These are phyloP conservation scores for Gambusia yucatana DNA, from an alignment of 2,797 vertebrate species.

Conservation along the genomic window DNA sequence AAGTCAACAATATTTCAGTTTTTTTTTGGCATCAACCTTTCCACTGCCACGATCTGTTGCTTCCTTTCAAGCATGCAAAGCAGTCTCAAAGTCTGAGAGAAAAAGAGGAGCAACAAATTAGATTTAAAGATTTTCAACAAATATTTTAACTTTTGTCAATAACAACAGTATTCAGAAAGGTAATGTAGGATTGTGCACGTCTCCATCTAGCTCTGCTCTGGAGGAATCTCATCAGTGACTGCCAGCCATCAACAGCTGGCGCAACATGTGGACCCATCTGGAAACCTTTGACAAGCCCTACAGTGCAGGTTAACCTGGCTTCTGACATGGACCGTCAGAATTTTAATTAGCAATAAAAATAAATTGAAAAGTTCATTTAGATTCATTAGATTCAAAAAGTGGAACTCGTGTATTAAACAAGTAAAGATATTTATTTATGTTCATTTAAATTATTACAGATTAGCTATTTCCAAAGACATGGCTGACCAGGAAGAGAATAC, in stretches of 20 bases:
- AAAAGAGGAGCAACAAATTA: background rate
- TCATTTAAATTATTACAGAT: background rate
- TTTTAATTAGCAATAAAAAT: background rate
- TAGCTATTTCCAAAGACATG: background rate
- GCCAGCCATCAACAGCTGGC: background rate
- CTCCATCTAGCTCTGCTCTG: background rate
- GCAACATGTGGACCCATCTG: no score
- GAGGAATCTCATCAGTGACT: background rate
- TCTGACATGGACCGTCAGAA: background rate
- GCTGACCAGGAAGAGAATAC: background rate
- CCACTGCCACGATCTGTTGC: background rate
- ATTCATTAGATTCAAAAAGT: background rate
- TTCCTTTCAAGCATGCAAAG: background rate
- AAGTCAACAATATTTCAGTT: background rate
- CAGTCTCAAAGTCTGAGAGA: background rate
- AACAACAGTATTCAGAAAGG: no score
- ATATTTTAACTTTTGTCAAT: background rate
- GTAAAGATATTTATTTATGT: background rate
- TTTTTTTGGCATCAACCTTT: background rate
- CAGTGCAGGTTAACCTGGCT: background rate
- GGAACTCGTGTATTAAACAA: background rate
- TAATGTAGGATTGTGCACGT: background rate
- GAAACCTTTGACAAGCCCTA: no score
- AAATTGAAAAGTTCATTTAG: background rate
- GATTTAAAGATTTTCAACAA: background rate